phyloP scores from a whole-genome alignment of 2,797 vertebrate species.

The Chromobotia macracanthus region DNA sequence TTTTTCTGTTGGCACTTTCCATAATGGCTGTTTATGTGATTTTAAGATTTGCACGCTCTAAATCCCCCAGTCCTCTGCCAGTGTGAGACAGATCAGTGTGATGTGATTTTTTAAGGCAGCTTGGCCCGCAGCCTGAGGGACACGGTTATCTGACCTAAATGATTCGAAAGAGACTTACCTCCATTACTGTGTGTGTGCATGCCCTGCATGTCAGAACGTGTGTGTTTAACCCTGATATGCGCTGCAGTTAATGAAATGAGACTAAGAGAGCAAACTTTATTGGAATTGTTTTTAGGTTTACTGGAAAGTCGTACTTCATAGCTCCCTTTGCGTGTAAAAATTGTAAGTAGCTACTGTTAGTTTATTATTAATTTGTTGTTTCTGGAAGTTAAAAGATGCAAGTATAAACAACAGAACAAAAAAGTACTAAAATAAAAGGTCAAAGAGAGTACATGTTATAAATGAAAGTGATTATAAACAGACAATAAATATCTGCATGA shows the following conservation, averaged over 20 bases:
- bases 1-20: constrained; percentile 70
- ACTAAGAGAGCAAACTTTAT: not conserved
- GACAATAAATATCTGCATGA: not conserved
- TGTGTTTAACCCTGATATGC: constrained; percentile 23
- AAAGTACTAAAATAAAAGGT: too few relatives aligned
- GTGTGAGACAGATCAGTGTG: constrained; percentile 76
- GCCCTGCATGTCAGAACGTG: constrained; percentile 38
- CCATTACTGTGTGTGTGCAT: constrained; percentile 16
- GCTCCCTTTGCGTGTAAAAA: too few relatives aligned
- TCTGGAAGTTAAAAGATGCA: too few relatives aligned
- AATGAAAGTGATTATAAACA: too few relatives aligned
- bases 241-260: constrained; percentile 26
- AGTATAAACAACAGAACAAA: too few relatives aligned
- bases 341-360: too few relatives aligned
- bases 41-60: constrained; percentile 79
- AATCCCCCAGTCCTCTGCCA: constrained; percentile 79
- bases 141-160: constrained; percentile 82
- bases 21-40: constrained; percentile 71
- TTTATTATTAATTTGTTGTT: too few relatives aligned
- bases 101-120: constrained; percentile 78
- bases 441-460: too few relatives aligned
- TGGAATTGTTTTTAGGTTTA: not conserved
- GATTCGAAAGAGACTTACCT: constrained; percentile 71
- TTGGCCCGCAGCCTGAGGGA: constrained; percentile 71
- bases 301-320: too few relatives aligned